These are phyloP conservation scores for Drosophila nebulosa DNA, from an alignment of 1,140 invertebrate species.

Conservation along the genomic window DNA sequence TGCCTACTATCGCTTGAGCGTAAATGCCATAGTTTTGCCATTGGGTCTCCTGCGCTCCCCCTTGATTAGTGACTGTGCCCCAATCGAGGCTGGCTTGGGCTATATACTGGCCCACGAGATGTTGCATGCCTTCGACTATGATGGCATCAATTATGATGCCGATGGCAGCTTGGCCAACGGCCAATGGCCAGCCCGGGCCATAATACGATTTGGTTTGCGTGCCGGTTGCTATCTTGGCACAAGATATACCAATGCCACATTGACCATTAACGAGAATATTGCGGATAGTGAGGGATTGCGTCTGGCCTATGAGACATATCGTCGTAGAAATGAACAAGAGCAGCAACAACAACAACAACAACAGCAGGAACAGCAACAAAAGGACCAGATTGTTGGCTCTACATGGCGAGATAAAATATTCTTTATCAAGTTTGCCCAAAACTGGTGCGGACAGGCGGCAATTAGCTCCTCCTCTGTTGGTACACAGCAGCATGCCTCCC, in stretches of 20 bases:
- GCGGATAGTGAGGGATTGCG: slow-evolving; percentile 71
- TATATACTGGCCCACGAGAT: slow-evolving; percentile 71
- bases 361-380: neutral
- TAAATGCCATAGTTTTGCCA: slow-evolving; percentile 67
- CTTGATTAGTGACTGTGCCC: neutral
- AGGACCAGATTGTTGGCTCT: neutral
- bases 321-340: neutral
- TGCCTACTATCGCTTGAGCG: slow-evolving; percentile 67
- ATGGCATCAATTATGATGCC: slow-evolving; percentile 72
- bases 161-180: slow-evolving; percentile 38
- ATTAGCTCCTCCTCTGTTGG: neutral
- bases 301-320: slow-evolving; percentile 53
- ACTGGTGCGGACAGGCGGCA: slow-evolving; percentile 57
- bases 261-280: slow-evolving; percentile 71
- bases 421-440: slow-evolving; percentile 70
- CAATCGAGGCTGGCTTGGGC: slow-evolving; percentile 39
- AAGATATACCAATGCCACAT: slow-evolving; percentile 55
- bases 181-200: slow-evolving; percentile 56
- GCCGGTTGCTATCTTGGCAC: slow-evolving; percentile 52
- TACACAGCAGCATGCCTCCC: slow-evolving; percentile 32
- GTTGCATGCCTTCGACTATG: slow-evolving; percentile 73
- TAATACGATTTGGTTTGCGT: slow-evolving; percentile 58
- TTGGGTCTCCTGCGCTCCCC: slow-evolving; percentile 56
- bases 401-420: slow-evolving; percentile 17
- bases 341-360: neutral